Evolutionary conservation across 1,140 invertebrate genomes (phyloP).

Genomic region (Trinorchestia longiramus): DNA sequence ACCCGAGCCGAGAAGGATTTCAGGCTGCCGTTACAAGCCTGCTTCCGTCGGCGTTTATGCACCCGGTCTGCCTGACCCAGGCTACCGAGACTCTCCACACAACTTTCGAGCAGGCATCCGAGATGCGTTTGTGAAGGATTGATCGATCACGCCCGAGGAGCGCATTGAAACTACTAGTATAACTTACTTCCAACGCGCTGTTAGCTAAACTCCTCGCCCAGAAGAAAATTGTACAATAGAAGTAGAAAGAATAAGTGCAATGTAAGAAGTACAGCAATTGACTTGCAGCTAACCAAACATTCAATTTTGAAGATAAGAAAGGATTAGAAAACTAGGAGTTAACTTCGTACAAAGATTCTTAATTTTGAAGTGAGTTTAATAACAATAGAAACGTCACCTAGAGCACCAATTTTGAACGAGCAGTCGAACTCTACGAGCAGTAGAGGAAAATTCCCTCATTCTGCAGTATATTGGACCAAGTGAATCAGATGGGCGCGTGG

Average conservation of each 20-base stretch:
- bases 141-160: background rate
- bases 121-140: background rate
- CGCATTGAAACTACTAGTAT: background rate
- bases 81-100: no score
- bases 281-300: conserved; percentile 16
- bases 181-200: background rate
- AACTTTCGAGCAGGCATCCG: background rate
- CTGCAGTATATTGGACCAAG: background rate
- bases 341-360: conserved; percentile 1
- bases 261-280: conserved; percentile 3
- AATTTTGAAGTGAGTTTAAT: conserved; percentile 23
- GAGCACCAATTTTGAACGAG: background rate
- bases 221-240: conserved; percentile 27
- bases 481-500: background rate
- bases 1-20: no score
- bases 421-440: background rate
- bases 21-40: no score
- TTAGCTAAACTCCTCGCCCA: conserved; percentile 19
- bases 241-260: conserved; percentile 29
- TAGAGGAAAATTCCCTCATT: background rate
- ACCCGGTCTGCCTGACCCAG: no score
- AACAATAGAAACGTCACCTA: conserved; percentile 47
- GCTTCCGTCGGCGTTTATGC: no score
- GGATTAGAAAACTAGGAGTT: background rate
- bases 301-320: conserved; percentile 22